phyloP scores from a whole-genome alignment of 2,888 invertebrate species.

The Drosophila meridionalis region DNA sequence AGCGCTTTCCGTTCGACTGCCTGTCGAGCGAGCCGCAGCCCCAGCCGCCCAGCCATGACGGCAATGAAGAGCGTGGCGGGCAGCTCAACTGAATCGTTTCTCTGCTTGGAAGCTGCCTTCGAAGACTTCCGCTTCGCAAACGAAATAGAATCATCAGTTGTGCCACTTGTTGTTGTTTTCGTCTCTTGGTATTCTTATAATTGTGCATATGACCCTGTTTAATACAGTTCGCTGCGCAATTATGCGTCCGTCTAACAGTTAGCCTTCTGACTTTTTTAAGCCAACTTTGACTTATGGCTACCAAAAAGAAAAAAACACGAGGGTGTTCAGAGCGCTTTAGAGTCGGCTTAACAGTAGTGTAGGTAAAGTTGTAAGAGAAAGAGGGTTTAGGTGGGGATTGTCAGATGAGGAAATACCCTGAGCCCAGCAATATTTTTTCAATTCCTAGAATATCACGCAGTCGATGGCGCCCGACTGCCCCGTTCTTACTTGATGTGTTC shows the following conservation, averaged over 20 bases:
- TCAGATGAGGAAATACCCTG: not conserved
- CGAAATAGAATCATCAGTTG: conserved; percentile 43
- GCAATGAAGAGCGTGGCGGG: not conserved
- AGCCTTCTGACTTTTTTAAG: conserved; percentile 52
- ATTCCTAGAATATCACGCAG: no score
- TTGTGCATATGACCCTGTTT: conserved; percentile 80
- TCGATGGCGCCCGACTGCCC: no score
- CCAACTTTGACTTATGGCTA: conserved; percentile 39
- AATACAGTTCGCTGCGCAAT: conserved; percentile 77
- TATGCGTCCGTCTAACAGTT: conserved; percentile 47
- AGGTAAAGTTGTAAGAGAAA: no score
- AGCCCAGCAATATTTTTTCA: no score
- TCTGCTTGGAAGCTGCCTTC: conserved; percentile 26
- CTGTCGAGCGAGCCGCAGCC: conserved; percentile 51
- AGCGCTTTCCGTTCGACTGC: conserved; percentile 69
- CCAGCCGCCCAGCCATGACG: conserved; percentile 71
- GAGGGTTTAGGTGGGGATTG: no score
- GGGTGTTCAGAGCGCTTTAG: not conserved
- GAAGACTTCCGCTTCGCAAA: conserved; percentile 58
- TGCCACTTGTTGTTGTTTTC: conserved; percentile 25
- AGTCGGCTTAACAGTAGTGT: no score
- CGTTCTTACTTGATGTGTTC: no score
- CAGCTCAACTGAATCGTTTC: not conserved
- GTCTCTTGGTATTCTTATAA: conserved; percentile 69
- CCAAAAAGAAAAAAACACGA: not conserved